Evolutionary conservation across 2,113 vertebrate species (phyloP).

Genomic region (Collichthys lucidus): DNA sequence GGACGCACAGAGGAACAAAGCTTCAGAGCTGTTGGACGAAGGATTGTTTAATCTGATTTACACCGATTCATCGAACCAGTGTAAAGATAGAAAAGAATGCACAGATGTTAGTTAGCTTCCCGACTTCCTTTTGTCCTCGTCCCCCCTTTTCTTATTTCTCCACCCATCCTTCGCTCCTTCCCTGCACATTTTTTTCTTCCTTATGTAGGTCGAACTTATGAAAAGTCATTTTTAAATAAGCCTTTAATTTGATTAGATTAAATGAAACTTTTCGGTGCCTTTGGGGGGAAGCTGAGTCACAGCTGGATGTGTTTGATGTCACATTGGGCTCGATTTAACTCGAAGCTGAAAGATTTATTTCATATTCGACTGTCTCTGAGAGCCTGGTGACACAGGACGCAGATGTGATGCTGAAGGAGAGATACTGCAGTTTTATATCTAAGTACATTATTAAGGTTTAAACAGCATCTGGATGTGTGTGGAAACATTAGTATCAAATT

Average conservation of each 20-base stretch:
- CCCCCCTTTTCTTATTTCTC: not conserved
- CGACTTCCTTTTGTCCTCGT: too few species aligned
- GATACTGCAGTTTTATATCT: not conserved
- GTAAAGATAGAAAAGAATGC: not conserved
- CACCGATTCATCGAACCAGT: not conserved
- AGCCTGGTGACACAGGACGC: not conserved
- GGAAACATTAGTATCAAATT: not conserved
- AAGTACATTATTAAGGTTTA: not conserved
- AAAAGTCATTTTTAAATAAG: not conserved
- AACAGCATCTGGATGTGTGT: not conserved
- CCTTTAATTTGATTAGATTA: conserved; percentile 15
- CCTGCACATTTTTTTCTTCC: not conserved
- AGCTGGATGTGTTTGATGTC: conserved; percentile 12
- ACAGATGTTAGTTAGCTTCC: not conserved
- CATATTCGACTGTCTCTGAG: not conserved
- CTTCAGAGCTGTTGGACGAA: not conserved
- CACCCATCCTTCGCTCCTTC: not conserved
- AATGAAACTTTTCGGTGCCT: conserved; percentile 3
- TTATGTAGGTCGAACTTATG: conserved; percentile 1
- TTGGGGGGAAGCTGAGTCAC: conserved; percentile 1
- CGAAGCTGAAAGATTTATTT: not conserved
- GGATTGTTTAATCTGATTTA: not conserved
- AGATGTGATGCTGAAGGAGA: not conserved
- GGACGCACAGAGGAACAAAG: not conserved
- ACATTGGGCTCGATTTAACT: conserved; percentile 5